A percentile compares a stretch with the other conserved stretches of the same genome.
These are phyloP conservation scores for Rotaria socialis DNA, from an alignment of 2,888 invertebrate species.

Conservation along the genomic window DNA sequence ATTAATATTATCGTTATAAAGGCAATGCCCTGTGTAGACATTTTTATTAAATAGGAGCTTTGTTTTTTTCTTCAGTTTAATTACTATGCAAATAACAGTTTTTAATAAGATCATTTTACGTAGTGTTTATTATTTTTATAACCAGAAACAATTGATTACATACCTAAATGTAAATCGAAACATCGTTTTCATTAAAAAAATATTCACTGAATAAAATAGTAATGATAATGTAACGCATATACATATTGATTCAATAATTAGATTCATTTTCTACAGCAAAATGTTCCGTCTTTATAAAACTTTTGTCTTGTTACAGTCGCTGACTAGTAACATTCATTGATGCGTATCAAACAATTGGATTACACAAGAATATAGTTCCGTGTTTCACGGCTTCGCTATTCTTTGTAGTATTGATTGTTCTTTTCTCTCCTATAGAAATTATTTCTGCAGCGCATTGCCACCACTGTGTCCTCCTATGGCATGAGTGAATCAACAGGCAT, in stretches of 20 bases:
- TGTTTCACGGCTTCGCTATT: not conserved
- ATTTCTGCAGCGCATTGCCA: not conserved
- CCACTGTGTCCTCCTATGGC: not conserved
- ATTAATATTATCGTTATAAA: not conserved
- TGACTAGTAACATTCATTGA: not conserved
- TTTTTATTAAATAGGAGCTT: not conserved
- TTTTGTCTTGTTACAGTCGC: not conserved
- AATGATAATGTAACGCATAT: not conserved
- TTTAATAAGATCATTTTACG: not conserved
- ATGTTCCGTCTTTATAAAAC: too few relatives aligned
- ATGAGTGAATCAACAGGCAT: not conserved
- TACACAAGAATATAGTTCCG: not conserved
- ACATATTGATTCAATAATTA: too few relatives aligned
- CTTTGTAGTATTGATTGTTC: not conserved
- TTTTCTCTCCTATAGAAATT: not conserved
- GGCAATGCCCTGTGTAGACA: not conserved
- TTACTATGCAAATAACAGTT: not conserved
- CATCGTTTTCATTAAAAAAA: not conserved
- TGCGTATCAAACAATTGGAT: not conserved
- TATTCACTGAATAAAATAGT: not conserved
- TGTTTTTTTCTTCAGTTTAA: not conserved
- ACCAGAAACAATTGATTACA: not conserved
- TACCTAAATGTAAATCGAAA: not conserved
- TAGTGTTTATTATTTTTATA: not conserved
- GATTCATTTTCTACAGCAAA: too few relatives aligned